These are phyloP conservation scores for Lasiommata megera DNA, from an alignment of 2,888 invertebrate genomes.

Conservation along the genomic window DNA sequence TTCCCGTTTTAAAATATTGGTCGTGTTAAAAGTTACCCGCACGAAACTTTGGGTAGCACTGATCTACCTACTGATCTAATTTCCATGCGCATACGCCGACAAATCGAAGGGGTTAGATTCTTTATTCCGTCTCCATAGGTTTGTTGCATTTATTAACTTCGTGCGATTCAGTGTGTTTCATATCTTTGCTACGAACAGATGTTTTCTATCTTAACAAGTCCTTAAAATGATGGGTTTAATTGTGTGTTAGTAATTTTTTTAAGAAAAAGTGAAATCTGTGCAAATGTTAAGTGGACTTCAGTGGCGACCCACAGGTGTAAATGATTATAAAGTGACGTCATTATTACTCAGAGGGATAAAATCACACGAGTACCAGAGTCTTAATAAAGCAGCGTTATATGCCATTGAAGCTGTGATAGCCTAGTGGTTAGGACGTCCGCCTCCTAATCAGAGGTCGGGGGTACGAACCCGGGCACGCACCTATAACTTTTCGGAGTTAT, in stretches of 20 bases:
- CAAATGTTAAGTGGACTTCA: background rate
- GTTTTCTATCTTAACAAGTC: slow-evolving; percentile 2
- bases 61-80: slow-evolving; percentile 77
- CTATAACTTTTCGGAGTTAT: no score
- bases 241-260: background rate
- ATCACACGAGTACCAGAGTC: no score
- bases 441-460: no score
- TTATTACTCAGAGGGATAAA: no score
- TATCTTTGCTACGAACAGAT: slow-evolving; percentile 65
- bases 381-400: no score
- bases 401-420: no score
- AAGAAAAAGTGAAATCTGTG: background rate
- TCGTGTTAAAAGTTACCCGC: no score
- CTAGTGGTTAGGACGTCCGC: no score
- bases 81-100: slow-evolving; percentile 76
- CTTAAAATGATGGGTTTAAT: background rate
- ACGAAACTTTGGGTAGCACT: slow-evolving; percentile 61
- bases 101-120: slow-evolving; percentile 69
- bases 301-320: background rate
- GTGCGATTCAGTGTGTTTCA: slow-evolving; percentile 69
- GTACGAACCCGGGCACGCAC: no score
- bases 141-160: slow-evolving; percentile 74
- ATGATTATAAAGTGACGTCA: no score
- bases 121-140: slow-evolving; percentile 69
- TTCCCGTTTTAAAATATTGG: background rate